Conservation (phyloP, 2,888 invertebrate species). For the Watsonalla cultraria region DNA sequence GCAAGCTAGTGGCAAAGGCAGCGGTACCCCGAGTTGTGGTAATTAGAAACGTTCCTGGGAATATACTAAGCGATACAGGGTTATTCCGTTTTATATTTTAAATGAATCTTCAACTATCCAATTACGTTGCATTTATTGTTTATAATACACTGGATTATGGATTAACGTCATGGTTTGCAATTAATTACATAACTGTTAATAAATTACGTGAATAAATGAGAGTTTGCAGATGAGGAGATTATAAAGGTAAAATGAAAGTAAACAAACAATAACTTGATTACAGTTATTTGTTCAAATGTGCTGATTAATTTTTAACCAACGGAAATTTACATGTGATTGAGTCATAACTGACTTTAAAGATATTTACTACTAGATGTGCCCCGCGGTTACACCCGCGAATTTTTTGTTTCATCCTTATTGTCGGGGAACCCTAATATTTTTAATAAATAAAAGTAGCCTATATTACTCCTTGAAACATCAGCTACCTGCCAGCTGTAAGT, state of each 20-base stretch:
- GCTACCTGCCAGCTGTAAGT: no score
- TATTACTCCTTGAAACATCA: no score
- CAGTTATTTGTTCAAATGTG: background rate
- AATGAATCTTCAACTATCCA: no score
- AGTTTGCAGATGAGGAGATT: background rate
- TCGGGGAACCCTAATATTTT: no score
- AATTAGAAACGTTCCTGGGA: slow-evolving; percentile 44
- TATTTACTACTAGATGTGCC: no score
- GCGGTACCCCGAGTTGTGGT: slow-evolving; percentile 39
- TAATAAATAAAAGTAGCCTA: no score
- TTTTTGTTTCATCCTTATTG: no score
- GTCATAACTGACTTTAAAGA: no score
- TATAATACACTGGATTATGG: slow-evolving; percentile 2
- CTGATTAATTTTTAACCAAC: no score
- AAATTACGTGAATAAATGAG: background rate
- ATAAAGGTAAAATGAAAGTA: background rate
- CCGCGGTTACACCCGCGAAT: no score
- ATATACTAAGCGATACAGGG: slow-evolving; percentile 31
- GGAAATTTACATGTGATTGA: no score
- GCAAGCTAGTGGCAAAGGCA: slow-evolving; percentile 25
- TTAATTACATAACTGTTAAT: background rate
- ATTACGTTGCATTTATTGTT: slow-evolving; percentile 1
- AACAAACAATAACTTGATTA: background rate
- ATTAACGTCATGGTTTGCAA: background rate
- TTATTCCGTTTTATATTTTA: slow-evolving; percentile 24